Evolutionary conservation across 2,888 invertebrate genomes (phyloP).

Genomic region (Axea sp.): DNA sequence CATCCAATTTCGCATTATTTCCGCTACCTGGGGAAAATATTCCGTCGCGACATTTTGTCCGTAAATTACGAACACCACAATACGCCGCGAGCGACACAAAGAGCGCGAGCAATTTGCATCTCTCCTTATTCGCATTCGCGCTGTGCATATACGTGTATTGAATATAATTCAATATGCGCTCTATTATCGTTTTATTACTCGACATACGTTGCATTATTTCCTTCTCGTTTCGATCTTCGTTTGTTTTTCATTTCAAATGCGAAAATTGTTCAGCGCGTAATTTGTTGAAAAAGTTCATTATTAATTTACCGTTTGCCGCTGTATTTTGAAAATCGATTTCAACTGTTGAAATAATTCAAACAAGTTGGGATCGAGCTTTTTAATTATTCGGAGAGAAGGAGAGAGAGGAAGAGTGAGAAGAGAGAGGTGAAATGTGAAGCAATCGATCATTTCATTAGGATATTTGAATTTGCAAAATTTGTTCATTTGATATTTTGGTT

Average conservation of each 20-base stretch:
- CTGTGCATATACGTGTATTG: constrained; percentile 18
- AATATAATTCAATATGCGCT: constrained; percentile 26
- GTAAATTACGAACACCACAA: constrained; percentile 51
- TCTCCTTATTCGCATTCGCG: constrained; percentile 34
- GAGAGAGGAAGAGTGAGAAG: no score
- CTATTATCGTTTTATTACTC: constrained; percentile 17
- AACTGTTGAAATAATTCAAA: no score
- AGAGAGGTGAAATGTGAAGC: no score
- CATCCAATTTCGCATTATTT: constrained; percentile 66
- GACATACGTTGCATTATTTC: constrained; percentile 2
- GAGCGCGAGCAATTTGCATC: constrained; percentile 46
- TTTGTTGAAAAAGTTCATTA: no score
- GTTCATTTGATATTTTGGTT: constrained; percentile 1
- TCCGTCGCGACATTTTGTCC: constrained; percentile 53
- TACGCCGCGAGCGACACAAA: constrained; percentile 37
- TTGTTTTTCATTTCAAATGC: neutral
- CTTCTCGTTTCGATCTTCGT: neutral
- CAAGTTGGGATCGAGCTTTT: no score
- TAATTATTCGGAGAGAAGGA: no score
- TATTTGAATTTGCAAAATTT: constrained; percentile 1
- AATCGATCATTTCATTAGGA: neutral
- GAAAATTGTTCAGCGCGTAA: no score
- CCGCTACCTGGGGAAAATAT: constrained; percentile 45
- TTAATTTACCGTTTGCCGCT: no score
- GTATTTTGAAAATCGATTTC: no score